phyloP scores from a whole-genome alignment of 2,797 vertebrate genomes.

The Spheniscus humboldti region DNA sequence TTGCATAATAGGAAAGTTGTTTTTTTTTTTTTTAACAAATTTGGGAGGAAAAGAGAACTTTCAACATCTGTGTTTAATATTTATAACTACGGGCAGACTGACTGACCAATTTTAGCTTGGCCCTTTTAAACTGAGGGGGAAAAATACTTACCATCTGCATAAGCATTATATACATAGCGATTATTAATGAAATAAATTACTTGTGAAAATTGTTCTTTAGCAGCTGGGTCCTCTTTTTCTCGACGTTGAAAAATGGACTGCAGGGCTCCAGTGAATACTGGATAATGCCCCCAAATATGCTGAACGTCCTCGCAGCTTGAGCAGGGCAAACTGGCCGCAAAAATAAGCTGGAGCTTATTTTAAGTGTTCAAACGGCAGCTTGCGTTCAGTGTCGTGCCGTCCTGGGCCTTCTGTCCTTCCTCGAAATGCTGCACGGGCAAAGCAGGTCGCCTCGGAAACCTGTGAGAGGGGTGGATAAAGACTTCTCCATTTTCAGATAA shows the following conservation, averaged over 20 bases:
- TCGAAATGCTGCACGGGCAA: rapidly evolving
- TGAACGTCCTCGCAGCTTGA: not conserved
- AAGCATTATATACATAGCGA: rapidly evolving
- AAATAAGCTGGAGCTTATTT: not conserved
- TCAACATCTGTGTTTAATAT: not conserved
- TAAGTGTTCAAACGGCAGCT: not conserved
- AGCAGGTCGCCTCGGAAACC: not conserved
- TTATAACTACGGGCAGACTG: not conserved
- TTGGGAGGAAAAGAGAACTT: not conserved
- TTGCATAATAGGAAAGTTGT: not conserved
- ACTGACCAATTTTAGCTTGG: not conserved
- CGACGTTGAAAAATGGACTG: not conserved
- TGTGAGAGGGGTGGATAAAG: not conserved
- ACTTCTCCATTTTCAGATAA: not conserved
- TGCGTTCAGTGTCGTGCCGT: rapidly evolving
- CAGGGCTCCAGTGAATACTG: not conserved
- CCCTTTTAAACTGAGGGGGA: not conserved
- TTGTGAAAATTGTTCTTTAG: not conserved
- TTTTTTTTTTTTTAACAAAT: not conserved
- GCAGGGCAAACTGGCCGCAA: not conserved
- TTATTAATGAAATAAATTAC: not conserved
- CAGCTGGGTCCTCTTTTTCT: not conserved
- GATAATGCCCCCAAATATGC: not conserved
- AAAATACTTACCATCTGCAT: not conserved
- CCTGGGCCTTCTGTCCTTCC: not conserved